Conservation (phyloP, 2,113 vertebrate species). For the Euleptes europaea region DNA sequence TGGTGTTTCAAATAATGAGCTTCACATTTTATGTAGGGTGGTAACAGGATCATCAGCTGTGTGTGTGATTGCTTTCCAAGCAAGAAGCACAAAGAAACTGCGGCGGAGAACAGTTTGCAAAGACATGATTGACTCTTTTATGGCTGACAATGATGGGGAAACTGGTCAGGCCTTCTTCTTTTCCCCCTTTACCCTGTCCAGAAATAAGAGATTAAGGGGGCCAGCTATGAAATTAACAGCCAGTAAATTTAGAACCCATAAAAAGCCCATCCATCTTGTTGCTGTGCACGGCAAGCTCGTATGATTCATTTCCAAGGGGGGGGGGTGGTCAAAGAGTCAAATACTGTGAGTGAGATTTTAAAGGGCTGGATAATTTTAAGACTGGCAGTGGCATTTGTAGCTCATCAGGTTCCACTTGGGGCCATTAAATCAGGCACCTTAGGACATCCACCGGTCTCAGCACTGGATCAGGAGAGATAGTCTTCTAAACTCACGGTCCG, state of each 20-base stretch:
- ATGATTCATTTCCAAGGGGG: background rate
- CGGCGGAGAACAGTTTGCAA: background rate
- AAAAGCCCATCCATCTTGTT: conserved; percentile 7
- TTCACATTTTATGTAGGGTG: background rate
- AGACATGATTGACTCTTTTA: conserved; percentile 13
- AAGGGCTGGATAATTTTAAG: background rate
- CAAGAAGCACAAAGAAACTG: background rate
- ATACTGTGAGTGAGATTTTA: background rate
- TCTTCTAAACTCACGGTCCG: background rate
- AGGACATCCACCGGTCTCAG: accelerated
- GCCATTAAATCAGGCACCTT: background rate
- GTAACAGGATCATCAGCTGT: background rate
- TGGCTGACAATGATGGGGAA: background rate
- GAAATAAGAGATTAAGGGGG: background rate
- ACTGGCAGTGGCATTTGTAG: background rate
- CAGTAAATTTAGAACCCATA: conserved; percentile 22
- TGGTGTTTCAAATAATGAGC: background rate
- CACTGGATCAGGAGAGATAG: background rate
- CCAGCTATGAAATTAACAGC: conserved; percentile 33
- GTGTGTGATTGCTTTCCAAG: background rate
- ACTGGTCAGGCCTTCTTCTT: background rate
- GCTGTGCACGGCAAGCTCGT: background rate
- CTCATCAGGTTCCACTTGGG: accelerated
- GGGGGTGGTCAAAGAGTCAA: background rate
- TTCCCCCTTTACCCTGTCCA: background rate